Conservation (phyloP, 2,797 vertebrate species). For the Takifugu rubripes region DNA sequence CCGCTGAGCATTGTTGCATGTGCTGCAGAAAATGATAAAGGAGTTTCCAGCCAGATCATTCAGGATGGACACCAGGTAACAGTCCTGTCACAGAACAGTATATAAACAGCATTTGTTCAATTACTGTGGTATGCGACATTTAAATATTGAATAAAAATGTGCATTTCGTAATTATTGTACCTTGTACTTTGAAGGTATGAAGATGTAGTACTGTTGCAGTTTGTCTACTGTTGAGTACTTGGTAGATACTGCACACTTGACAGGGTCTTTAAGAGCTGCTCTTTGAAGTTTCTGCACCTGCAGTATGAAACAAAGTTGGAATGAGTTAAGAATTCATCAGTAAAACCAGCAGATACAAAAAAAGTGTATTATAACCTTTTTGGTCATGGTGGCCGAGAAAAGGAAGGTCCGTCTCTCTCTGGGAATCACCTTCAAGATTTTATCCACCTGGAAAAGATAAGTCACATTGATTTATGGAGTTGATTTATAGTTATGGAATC, state of each 20-base stretch:
- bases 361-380: slow-evolving; percentile 81
- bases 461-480: neutral
- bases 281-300: slow-evolving; percentile 97
- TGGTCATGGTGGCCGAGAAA: slow-evolving; percentile 99
- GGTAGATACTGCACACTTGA: slow-evolving; percentile 93
- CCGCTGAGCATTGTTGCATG: slow-evolving; percentile 93
- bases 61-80: slow-evolving; percentile 94
- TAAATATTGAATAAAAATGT: neutral
- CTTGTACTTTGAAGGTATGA: slow-evolving; percentile 98
- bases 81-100: slow-evolving; percentile 78
- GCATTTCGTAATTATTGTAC: slow-evolving; percentile 52
- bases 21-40: slow-evolving; percentile 97
- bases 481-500: neutral
- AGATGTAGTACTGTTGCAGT: slow-evolving; percentile 93
- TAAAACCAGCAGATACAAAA: neutral
- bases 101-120: neutral
- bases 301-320: neutral
- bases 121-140: neutral
- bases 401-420: slow-evolving; percentile 91
- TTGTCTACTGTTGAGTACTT: slow-evolving; percentile 98
- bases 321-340: neutral
- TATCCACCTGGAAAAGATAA: slow-evolving; percentile 85
- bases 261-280: slow-evolving; percentile 92
- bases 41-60: slow-evolving; percentile 98
- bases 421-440: slow-evolving; percentile 95